Conservation (phyloP, 2,113 vertebrate species). For the Corythoichthys intestinalis region DNA sequence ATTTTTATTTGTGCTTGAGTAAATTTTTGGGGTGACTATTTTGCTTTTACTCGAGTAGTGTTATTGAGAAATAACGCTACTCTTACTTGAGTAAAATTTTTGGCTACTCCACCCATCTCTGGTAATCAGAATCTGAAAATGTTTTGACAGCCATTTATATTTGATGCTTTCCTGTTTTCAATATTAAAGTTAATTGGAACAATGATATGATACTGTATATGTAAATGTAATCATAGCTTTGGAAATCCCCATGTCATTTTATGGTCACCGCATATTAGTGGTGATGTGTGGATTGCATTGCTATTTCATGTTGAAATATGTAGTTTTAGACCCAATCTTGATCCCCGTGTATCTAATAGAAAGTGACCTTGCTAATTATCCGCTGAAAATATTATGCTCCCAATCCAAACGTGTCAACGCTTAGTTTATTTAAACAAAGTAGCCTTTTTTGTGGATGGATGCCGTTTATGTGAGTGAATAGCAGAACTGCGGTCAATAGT, state of each 20-base stretch:
- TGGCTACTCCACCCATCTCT: no score
- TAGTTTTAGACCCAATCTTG: background rate
- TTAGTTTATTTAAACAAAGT: background rate
- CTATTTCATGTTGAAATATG: background rate
- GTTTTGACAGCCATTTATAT: background rate
- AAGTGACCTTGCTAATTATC: background rate
- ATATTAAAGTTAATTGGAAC: background rate
- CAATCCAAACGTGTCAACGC: background rate
- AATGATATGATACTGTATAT: background rate
- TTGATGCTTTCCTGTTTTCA: background rate
- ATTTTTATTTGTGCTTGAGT: no score
- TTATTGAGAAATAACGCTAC: no score
- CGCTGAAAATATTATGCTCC: background rate
- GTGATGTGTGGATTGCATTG: background rate
- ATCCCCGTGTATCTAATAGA: background rate
- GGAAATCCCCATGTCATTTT: background rate
- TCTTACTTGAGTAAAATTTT: no score
- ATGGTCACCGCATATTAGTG: background rate
- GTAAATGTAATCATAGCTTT: background rate
- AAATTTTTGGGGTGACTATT: no score
- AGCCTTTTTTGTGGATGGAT: background rate
- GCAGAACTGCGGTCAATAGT: background rate
- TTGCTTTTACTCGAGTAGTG: no score
- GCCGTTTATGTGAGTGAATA: background rate
- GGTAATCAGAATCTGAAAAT: background rate